Percentiles rank a stretch among this genome's conserved stretches.
Conservation (phyloP, 2,888 invertebrate genomes). For the Endotricha flammealis region DNA sequence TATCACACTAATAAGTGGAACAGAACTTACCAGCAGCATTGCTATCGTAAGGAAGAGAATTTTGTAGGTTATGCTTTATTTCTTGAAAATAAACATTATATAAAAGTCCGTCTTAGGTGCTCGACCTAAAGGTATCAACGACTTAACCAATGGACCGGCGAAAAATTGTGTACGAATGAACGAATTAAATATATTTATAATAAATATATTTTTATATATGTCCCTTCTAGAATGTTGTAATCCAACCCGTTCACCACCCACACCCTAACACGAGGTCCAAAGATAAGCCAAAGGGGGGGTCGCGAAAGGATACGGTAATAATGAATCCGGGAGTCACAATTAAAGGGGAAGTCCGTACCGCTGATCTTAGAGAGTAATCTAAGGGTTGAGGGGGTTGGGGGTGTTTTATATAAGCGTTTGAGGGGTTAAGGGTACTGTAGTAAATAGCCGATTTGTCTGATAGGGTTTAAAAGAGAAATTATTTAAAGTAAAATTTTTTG, state of each 20-base stretch:
- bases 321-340: slow-evolving; percentile 74
- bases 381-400: slow-evolving; percentile 33
- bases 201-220: too few species aligned
- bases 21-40: too few species aligned
- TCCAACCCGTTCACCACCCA: slow-evolving; percentile 15
- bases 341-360: slow-evolving; percentile 72
- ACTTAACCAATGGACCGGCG: too few species aligned
- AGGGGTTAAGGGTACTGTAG: slow-evolving; percentile 12
- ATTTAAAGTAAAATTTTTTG: too few species aligned
- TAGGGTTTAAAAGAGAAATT: neutral
- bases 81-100: too few species aligned
- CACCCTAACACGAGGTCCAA: slow-evolving; percentile 36
- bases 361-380: slow-evolving; percentile 70
- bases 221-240: slow-evolving; percentile 9
- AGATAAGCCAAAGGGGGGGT: slow-evolving; percentile 68
- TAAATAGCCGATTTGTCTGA: neutral
- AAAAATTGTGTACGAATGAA: neutral
- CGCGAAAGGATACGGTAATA: slow-evolving; percentile 67
- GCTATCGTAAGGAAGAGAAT: too few species aligned
- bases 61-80: too few species aligned
- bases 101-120: too few species aligned
- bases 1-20: too few species aligned
- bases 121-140: too few species aligned
- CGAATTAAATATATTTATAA: too few species aligned
- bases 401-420: slow-evolving; percentile 17